A percentile compares a stretch with the other conserved stretches of the same genome.
Evolutionary conservation across 2,888 invertebrate genomes (phyloP).

Genomic region (Torymus tubicola): DNA sequence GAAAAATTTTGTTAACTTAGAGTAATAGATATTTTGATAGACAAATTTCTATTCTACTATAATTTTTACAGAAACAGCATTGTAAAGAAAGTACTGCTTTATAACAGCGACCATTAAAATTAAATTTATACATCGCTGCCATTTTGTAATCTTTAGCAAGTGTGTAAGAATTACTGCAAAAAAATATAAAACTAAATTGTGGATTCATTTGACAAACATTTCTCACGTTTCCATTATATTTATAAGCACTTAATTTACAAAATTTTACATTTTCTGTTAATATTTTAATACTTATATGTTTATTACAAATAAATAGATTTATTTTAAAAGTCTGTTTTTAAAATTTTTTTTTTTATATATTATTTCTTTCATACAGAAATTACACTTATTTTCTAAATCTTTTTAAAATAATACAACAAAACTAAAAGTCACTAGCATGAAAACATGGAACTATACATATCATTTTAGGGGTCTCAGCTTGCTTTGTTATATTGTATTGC

Average conservation of each 20-base stretch:
- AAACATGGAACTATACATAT: no score
- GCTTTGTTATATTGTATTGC: no score
- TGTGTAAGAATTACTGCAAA: slow-evolving; percentile 44
- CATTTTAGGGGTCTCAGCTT: no score
- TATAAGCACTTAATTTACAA: slow-evolving; percentile 25
- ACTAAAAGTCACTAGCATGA: no score
- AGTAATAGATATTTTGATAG: slow-evolving; percentile 47
- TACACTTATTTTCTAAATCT: background rate
- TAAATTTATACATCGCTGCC: slow-evolving; percentile 68
- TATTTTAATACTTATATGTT: slow-evolving; percentile 40
- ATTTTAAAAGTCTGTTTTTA: slow-evolving; percentile 23
- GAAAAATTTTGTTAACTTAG: slow-evolving; percentile 36
- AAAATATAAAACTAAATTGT: slow-evolving; percentile 50
- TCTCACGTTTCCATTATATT: slow-evolving; percentile 43
- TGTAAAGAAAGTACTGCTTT: slow-evolving; percentile 43
- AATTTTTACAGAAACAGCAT: slow-evolving; percentile 55
- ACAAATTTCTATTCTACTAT: slow-evolving; percentile 45
- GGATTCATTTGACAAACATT: slow-evolving; percentile 32
- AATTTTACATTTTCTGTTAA: slow-evolving; percentile 45
- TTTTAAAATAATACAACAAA: no score
- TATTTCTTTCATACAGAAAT: background rate
- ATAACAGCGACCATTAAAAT: slow-evolving; percentile 57
- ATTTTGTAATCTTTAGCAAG: slow-evolving; percentile 65
- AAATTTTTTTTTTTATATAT: slow-evolving; percentile 5
- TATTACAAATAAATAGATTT: slow-evolving; percentile 48